Evolutionary conservation across 2,888 invertebrate genomes (phyloP).

Genomic region (Papilio gigon): DNA sequence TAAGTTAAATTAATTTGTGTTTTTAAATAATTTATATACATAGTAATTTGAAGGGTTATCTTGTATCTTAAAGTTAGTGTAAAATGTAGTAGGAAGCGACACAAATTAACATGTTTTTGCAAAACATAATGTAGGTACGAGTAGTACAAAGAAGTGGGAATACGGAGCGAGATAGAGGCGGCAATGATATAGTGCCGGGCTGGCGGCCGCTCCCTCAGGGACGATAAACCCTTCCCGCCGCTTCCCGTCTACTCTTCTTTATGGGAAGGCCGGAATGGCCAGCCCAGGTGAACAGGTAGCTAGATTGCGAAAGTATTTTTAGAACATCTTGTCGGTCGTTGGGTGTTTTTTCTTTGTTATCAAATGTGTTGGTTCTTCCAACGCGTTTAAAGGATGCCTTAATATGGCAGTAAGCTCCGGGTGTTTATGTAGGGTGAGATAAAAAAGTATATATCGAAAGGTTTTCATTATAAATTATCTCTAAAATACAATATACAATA

Average conservation of each 20-base stretch:
- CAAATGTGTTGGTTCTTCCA: constrained; percentile 67
- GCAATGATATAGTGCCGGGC: constrained; percentile 82
- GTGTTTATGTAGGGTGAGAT: constrained; percentile 40
- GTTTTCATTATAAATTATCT: constrained; percentile 41
- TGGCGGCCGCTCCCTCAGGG: constrained; percentile 76
- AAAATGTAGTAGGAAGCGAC: constrained; percentile 44
- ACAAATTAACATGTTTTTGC: constrained; percentile 66
- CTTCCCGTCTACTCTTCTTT: constrained; percentile 82
- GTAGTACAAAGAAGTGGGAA: constrained; percentile 66
- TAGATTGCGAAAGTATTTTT: constrained; percentile 81
- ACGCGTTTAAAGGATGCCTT: constrained; percentile 63
- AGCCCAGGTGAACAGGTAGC: constrained; percentile 80
- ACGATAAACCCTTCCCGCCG: constrained; percentile 80
- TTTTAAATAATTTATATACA: background rate
- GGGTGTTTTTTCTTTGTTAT: constrained; percentile 80
- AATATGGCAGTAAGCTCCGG: constrained; percentile 61
- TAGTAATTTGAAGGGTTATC: background rate
- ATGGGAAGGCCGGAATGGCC: constrained; percentile 80
- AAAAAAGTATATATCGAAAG: constrained; percentile 39
- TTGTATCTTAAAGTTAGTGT: background rate
- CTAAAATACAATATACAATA: constrained; percentile 35
- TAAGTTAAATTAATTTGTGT: constrained; percentile 1
- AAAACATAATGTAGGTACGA: constrained; percentile 66
- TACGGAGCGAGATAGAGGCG: constrained; percentile 72
- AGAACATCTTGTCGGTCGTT: constrained; percentile 79